Base-by-base conservation (phyloP, 2,888 invertebrate genomes). In the Meta bourneti region DNA sequence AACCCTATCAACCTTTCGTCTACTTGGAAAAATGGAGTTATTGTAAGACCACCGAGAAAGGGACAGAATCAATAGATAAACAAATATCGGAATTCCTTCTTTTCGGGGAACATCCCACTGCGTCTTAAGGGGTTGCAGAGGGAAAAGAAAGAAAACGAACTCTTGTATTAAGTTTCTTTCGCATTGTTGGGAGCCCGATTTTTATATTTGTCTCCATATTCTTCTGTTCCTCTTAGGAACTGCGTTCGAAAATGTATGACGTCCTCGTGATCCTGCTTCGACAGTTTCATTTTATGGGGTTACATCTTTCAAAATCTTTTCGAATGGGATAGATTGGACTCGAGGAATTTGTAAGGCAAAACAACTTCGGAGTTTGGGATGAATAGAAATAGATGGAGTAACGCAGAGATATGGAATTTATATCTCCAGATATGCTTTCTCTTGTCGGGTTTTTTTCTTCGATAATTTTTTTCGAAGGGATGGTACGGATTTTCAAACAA, bases 231-330 rank as follows among this genome's bases (percentile, higher is more conserved):
- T 72, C 52, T 52, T 52, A 6, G 13, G 48, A 34, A 49, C 34
- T 69, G 61, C 77, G 77, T 85, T 88, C 81, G 69, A 81, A 81
- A 74, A 88, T 81, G 81, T 75, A 88, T 81, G 88, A 81, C 88
- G 81, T 54, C 49, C 51, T 9, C 48, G 61, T 81, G 88, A 88
- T 88, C 88, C 80, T 51, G 5, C 74, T 80, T 74, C 80, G 88
- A 88, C 88, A 88, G 81, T 71, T 81, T 75, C 88, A 81, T 80
- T 88, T 88, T 81, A 81, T 88, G 81, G 88, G 88, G 88, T 88
- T 88, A 81, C 80, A 87, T 54, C 87, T 87, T 87, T 83, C 83
- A 83, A 54, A 61, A 83, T 83, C 74, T 78, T 87, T 80, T 54
- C 34, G n/a, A 71, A 80, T 78, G 20, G 78, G 86, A 87, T 79